A percentile compares a stretch with the other conserved stretches of the same genome.
Conservation (phyloP, 2,113 vertebrate species). For the Tychaedon coryphoeus region DNA sequence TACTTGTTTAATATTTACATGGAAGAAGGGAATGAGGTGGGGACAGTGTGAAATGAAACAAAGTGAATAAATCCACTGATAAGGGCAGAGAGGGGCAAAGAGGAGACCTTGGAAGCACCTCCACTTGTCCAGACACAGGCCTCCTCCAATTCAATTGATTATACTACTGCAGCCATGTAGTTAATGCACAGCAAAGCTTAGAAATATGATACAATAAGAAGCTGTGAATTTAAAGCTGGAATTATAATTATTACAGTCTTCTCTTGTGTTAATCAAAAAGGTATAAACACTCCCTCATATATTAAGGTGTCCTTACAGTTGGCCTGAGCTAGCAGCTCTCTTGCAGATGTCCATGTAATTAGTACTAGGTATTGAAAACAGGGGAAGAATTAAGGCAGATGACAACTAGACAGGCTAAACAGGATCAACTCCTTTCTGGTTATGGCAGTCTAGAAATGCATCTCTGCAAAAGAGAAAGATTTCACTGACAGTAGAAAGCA, state of each 20-base stretch:
- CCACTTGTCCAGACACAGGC: not conserved
- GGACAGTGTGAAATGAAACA: not conserved
- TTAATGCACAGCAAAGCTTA: not conserved
- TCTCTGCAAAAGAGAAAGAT: not conserved
- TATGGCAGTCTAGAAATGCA: not conserved
- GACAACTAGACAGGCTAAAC: not conserved
- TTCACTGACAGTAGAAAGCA: not conserved
- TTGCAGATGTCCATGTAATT: not conserved
- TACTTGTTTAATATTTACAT: not conserved
- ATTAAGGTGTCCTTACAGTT: not conserved
- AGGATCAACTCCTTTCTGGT: not conserved
- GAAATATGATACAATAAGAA: not conserved
- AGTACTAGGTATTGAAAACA: not conserved
- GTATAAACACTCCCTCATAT: not conserved
- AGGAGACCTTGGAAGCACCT: not conserved
- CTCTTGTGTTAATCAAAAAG: not conserved
- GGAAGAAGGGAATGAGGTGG: rapidly evolving
- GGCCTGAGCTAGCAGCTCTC: not conserved
- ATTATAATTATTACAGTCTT: not conserved
- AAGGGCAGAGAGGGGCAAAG: not conserved
- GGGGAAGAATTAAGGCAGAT: not conserved
- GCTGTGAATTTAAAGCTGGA: not conserved
- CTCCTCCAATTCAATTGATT: not conserved
- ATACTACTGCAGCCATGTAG: not conserved
- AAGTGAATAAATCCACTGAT: not conserved